These are phyloP conservation scores for Microcebus tavaratra DNA, from an alignment of 2,113 vertebrate genomes.

Conservation along the genomic window DNA sequence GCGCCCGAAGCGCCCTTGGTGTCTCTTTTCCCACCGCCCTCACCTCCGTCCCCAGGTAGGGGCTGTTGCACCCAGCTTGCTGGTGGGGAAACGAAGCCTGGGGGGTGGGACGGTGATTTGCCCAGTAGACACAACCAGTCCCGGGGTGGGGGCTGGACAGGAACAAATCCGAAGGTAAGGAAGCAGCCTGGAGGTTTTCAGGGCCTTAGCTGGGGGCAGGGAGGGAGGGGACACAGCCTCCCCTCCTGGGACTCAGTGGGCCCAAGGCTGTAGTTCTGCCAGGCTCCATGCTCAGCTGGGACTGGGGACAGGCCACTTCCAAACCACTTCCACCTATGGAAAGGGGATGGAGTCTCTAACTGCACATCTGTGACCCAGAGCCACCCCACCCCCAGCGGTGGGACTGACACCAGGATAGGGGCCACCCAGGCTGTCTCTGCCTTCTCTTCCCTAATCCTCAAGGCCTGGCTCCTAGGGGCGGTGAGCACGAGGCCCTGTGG, in stretches of 20 bases:
- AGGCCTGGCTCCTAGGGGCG: neutral
- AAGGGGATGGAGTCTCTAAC: neutral
- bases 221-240: too few species aligned
- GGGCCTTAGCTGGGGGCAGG: neutral
- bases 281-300: neutral
- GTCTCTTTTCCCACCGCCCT: fast-evolving
- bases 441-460: neutral
- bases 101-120: neutral
- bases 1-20: neutral
- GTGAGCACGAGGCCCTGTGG: neutral
- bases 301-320: neutral
- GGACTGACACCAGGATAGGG: fast-evolving
- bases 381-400: fast-evolving
- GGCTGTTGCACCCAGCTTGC: neutral
- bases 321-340: neutral
- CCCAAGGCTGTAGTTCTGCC: neutral
- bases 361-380: neutral
- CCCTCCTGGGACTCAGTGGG: neutral
- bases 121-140: neutral
- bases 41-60: neutral
- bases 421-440: neutral
- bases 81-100: neutral
- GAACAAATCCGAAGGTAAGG: neutral
- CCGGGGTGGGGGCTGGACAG: fast-evolving
- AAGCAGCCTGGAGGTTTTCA: neutral